Evolutionary conservation across 53 echinoderm and acorn worm species (phyloP).

Genomic region (Paracentrotus lividus): DNA sequence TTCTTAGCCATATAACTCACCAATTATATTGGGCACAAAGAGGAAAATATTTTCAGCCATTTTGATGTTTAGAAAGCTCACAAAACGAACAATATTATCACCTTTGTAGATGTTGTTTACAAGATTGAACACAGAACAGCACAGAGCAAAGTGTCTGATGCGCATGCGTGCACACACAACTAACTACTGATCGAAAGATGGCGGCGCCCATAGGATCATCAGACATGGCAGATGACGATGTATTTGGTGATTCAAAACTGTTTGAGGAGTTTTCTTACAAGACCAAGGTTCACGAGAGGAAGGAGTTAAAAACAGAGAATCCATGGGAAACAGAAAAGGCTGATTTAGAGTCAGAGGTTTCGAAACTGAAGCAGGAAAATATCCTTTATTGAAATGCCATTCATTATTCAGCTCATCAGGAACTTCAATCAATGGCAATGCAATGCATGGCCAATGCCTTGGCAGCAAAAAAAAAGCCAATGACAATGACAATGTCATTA

Average conservation of each 20-base stretch:
- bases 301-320: background rate
- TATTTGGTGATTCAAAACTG: slow-evolving; percentile 47
- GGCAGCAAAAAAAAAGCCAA: no score
- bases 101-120: background rate
- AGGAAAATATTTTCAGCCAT: slow-evolving; percentile 63
- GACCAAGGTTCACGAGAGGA: background rate
- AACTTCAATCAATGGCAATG: no score
- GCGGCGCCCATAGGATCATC: slow-evolving; percentile 48
- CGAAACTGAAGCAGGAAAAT: slow-evolving; percentile 45
- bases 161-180: background rate
- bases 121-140: no score
- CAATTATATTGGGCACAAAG: slow-evolving; percentile 58
- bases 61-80: background rate
- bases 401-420: no score
- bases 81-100: background rate
- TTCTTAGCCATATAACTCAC: background rate
- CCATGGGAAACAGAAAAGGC: slow-evolving; percentile 9
- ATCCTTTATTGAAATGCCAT: slow-evolving; percentile 52
- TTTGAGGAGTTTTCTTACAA: slow-evolving; percentile 54
- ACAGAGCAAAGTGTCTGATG: background rate
- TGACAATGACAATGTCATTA: background rate
- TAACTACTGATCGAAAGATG: slow-evolving; percentile 6
- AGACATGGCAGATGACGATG: slow-evolving; percentile 48
- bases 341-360: slow-evolving; percentile 9
- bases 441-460: no score